Evolutionary conservation across 2,113 vertebrate genomes (phyloP).

Genomic region (Mirounga angustirostris): DNA sequence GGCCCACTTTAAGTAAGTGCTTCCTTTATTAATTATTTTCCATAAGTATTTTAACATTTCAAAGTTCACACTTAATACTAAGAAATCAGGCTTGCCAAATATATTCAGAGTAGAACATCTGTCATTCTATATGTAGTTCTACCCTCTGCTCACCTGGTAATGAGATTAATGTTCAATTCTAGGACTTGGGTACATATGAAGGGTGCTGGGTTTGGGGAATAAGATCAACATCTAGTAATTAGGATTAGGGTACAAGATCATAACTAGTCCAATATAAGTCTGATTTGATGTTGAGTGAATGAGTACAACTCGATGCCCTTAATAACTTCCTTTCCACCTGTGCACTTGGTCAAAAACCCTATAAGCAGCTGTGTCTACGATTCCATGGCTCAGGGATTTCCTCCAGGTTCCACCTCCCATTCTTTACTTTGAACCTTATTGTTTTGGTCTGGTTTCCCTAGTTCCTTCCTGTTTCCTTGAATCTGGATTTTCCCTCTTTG

Average conservation of each 20-base stretch:
- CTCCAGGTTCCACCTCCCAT: slow-evolving; percentile 75
- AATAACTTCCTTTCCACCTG: slow-evolving; percentile 78
- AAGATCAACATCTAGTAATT: slow-evolving; percentile 17
- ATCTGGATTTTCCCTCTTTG: slow-evolving; percentile 74
- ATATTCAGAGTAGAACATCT: neutral
- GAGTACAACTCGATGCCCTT: slow-evolving; percentile 17
- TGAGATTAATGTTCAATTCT: neutral
- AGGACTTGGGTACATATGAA: neutral
- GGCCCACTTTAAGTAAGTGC: slow-evolving; percentile 54
- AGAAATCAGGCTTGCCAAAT: slow-evolving; percentile 64
- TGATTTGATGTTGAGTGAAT: slow-evolving; percentile 15
- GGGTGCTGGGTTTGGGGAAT: neutral
- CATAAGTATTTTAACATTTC: slow-evolving; percentile 61
- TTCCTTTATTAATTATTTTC: slow-evolving; percentile 71
- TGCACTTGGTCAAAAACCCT: slow-evolving; percentile 57
- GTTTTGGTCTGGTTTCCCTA: slow-evolving; percentile 79
- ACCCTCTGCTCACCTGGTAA: neutral
- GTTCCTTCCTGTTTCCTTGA: slow-evolving; percentile 81
- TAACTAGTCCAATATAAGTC: neutral
- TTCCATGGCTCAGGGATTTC: slow-evolving; percentile 68
- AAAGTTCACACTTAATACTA: slow-evolving; percentile 43
- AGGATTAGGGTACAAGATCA: neutral
- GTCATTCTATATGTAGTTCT: neutral
- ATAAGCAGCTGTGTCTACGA: slow-evolving; percentile 68
- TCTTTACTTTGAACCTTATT: slow-evolving; percentile 81